These are phyloP conservation scores for Branchinecta sandiegonensis DNA, from an alignment of 2,888 invertebrate species.

Conservation along the genomic window DNA sequence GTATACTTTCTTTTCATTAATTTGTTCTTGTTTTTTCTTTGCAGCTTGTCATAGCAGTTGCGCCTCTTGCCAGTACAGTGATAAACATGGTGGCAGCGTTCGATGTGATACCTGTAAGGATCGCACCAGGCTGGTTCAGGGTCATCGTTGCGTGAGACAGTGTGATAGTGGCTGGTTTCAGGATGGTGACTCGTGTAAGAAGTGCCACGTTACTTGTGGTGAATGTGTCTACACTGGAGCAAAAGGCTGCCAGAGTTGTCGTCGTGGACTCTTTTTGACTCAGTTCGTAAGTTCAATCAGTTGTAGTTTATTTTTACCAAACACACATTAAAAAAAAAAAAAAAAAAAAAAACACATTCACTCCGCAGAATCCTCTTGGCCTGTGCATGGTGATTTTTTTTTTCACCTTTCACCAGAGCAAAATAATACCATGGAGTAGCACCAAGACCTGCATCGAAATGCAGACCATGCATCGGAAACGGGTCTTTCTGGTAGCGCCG, in stretches of 20 bases:
- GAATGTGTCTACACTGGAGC: background rate
- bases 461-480: no score
- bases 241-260: constrained; percentile 3
- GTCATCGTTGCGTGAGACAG: background rate
- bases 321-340: background rate
- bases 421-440: no score
- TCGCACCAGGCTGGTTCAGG: constrained; percentile 11
- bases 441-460: no score
- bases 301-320: background rate
- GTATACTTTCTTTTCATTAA: no score
- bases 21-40: background rate
- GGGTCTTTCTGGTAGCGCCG: no score
- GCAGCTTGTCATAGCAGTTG: background rate
- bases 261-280: background rate
- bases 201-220: constrained; percentile 5
- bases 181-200: background rate
- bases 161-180: constrained; percentile 13
- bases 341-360: no score
- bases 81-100: background rate
- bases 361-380: no score
- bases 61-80: background rate
- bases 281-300: background rate
- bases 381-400: no score
- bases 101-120: constrained; percentile 3
- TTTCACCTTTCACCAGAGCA: no score